phyloP scores from a whole-genome alignment of 1,140 invertebrate genomes.

The Drosophila fuyamai region DNA sequence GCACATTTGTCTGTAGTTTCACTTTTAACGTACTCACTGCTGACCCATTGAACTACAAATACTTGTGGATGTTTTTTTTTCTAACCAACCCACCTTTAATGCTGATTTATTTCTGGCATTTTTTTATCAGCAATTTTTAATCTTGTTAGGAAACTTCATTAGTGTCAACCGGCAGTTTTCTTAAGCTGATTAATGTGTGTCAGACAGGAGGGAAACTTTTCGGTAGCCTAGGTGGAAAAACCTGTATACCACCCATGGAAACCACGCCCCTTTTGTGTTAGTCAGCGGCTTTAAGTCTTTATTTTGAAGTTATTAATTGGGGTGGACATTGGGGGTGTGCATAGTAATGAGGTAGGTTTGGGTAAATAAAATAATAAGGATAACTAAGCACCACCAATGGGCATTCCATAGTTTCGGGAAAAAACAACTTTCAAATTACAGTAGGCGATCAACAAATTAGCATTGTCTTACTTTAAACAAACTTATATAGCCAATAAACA shows the following conservation, averaged over 20 bases:
- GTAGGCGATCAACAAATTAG: neutral
- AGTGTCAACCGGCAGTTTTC: constrained; percentile 66
- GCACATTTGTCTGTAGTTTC: constrained; percentile 76
- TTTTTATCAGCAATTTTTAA: constrained; percentile 59
- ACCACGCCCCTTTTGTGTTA: constrained; percentile 69
- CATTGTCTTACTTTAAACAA: neutral
- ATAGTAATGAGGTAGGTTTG: constrained; percentile 37
- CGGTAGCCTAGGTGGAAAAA: constrained; percentile 42
- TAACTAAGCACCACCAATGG: constrained; percentile 9
- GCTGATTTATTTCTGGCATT: constrained; percentile 38
- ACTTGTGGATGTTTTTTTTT: constrained; percentile 2
- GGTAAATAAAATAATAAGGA: constrained; percentile 34
- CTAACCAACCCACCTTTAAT: constrained; percentile 12
- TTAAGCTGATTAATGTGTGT: constrained; percentile 73
- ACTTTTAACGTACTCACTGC: constrained; percentile 52
- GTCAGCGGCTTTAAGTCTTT: constrained; percentile 74
- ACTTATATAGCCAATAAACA: too few relatives aligned
- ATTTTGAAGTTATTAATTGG: constrained; percentile 63
- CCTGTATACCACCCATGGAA: constrained; percentile 36
- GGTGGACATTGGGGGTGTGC: constrained; percentile 58
- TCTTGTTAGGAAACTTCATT: constrained; percentile 82
- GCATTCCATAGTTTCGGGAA: constrained; percentile 1
- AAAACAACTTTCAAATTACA: constrained; percentile 68
- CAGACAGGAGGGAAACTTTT: constrained; percentile 57
- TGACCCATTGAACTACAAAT: constrained; percentile 73